Percentiles rank a stretch among this genome's conserved stretches.
Conservation (phyloP, 1,140 invertebrate genomes). For the Colletes gigas region DNA sequence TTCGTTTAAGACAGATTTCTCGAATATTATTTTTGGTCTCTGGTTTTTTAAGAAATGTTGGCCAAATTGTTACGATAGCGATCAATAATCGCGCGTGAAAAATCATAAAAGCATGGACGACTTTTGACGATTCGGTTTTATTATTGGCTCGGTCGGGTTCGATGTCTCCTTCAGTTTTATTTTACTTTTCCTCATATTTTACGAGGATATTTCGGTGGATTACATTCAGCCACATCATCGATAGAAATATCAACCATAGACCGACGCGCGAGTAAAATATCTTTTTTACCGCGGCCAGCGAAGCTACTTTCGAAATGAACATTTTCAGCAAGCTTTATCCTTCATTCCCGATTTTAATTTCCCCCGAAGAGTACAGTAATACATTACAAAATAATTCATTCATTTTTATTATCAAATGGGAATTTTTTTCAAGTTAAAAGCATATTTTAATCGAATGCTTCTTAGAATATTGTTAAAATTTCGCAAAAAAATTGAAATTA, state of each 20-base stretch:
- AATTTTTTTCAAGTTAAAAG: too few relatives aligned
- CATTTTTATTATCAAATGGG: too few relatives aligned
- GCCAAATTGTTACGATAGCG: background rate
- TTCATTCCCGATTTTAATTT: too few relatives aligned
- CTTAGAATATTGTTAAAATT: too few relatives aligned
- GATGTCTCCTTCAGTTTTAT: conserved; percentile 8
- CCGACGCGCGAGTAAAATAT: conserved; percentile 9
- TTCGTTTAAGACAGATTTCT: too few relatives aligned
- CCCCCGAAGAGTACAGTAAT: too few relatives aligned
- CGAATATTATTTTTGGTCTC: too few relatives aligned
- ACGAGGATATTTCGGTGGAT: background rate
- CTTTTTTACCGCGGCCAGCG: background rate
- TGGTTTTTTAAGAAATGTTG: too few relatives aligned
- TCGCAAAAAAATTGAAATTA: too few relatives aligned
- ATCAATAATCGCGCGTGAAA: background rate
- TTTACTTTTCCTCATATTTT: conserved; percentile 29
- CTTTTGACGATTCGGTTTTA: conserved; percentile 10
- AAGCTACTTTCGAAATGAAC: background rate
- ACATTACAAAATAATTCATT: too few relatives aligned
- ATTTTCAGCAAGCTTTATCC: too few relatives aligned
- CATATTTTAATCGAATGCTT: too few relatives aligned
- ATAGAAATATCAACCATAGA: background rate
- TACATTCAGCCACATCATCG: conserved; percentile 3
- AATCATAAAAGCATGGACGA: conserved; percentile 4
- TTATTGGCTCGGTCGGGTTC: background rate